These are phyloP conservation scores for Scaptomyza caliginosa DNA, from an alignment of 2,888 invertebrate species.

Conservation along the genomic window DNA sequence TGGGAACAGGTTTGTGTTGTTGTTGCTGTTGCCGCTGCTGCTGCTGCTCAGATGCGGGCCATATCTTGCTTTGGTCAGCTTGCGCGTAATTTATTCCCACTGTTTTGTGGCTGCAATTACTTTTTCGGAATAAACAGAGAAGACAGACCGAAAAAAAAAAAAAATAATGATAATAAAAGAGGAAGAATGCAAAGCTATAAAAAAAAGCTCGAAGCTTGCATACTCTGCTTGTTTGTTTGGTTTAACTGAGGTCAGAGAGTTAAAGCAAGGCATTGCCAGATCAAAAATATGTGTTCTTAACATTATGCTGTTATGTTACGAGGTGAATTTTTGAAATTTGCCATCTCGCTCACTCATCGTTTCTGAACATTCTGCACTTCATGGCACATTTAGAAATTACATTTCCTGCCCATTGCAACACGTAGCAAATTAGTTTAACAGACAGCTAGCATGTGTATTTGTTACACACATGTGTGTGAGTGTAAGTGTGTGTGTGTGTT, in stretches of 20 bases:
- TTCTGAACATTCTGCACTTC: too few species aligned
- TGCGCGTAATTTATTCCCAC: conserved; percentile 75
- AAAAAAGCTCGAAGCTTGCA: conserved; percentile 39
- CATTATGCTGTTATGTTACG: background rate
- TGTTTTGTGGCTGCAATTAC: conserved; percentile 70
- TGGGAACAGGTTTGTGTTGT: conserved; percentile 70
- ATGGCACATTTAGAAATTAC: conserved; percentile 13
- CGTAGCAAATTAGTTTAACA: conserved; percentile 45
- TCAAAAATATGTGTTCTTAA: background rate
- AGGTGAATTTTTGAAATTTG: background rate
- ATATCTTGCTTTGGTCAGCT: conserved; percentile 63
- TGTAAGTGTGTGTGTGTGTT: conserved; percentile 11
- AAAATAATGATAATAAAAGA: conserved; percentile 1
- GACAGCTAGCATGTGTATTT: conserved; percentile 30
- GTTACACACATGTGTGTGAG: conserved; percentile 47
- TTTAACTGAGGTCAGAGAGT: background rate
- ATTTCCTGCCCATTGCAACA: conserved; percentile 18
- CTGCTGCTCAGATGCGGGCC: conserved; percentile 68
- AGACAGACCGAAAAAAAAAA: conserved; percentile 23
- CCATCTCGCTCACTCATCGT: too few species aligned
- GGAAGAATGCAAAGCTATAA: conserved; percentile 6
- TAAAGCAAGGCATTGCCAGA: background rate
- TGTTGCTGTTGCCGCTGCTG: background rate
- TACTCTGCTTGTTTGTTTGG: conserved; percentile 6
- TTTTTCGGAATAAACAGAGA: conserved; percentile 45